Base-by-base conservation (phyloP, 1,140 invertebrate species). In the Globodera rostochiensis region DNA sequence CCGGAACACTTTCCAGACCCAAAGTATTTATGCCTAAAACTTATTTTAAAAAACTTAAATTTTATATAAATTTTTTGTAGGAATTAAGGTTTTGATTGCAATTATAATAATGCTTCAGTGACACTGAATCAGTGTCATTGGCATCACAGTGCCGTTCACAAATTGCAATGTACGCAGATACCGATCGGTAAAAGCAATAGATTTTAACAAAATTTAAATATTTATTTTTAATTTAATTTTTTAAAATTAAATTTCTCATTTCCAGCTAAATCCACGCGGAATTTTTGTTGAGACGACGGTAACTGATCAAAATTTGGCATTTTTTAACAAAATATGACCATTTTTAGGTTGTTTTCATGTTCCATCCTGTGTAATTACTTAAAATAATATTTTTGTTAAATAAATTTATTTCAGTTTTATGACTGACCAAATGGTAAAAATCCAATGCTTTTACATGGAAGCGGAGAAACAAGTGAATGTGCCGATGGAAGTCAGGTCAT, bases 401-500 rank as follows among this genome's bases (percentile, higher is more conserved):
- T 7, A 8, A 82, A 57, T 80, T 73, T 21, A 6, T 73, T 74
- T 84, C 57, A 86, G 86, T 46, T 89, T 89, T 76, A 89, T 89
- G 88, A 89, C 88, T 4, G 88, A 89, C 81, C 88, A 89, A 78
- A 89, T 83, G 57, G 87, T 89, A 6, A 89, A 89, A 73, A 83
- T 89, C 60, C 88, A 89, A 84, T 89, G 88, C 73, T 89, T 89
- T 81, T 89, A 89, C 79, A 89, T 89, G 88, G 88, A 89, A 84
- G 89, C 88, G 5, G 88, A 89, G 21, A 89, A 89, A 67, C 73
- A 80, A 57, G 88, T 89, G 0, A 86, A 85, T n/a, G 84, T 86
- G 15, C 89, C 87, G 19, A 66, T 89, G 66, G 89, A 90, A 84
- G 88, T 89, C 47, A 88, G 87, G 87, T 89, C 21, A 74, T 74